These are phyloP conservation scores for Ictalurus punctatus DNA, from an alignment of 2,113 vertebrate species.

Conservation along the genomic window DNA sequence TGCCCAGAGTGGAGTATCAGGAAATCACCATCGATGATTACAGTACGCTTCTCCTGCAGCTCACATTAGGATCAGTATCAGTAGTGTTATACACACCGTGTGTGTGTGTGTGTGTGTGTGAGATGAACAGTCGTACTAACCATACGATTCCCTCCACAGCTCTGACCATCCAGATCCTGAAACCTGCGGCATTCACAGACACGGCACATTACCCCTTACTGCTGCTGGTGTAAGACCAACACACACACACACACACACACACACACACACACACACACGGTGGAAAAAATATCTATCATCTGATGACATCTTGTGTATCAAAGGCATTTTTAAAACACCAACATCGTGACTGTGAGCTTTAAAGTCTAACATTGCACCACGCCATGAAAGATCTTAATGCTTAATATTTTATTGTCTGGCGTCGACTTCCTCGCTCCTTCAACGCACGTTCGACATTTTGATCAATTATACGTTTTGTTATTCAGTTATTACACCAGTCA, in stretches of 20 bases:
- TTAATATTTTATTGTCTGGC: too few species aligned
- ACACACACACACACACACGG: slow-evolving; percentile 1
- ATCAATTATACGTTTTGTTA: too few species aligned
- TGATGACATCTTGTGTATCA: too few species aligned
- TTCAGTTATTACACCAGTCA: too few species aligned
- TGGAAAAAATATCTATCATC: not conserved
- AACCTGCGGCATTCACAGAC: slow-evolving; percentile 84
- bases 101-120: not conserved
- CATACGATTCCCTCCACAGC: slow-evolving; percentile 63
- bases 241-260: not conserved
- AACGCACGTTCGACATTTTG: too few species aligned
- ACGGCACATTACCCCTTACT: slow-evolving; percentile 86
- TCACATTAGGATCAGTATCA: not conserved
- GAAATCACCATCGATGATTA: slow-evolving; percentile 85
- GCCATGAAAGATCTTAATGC: too few species aligned
- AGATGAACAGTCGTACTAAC: not conserved
- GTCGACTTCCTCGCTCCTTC: too few species aligned
- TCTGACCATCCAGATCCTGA: slow-evolving; percentile 88
- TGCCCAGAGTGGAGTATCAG: slow-evolving; percentile 84
- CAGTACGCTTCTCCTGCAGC: slow-evolving; percentile 67
- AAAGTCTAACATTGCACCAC: too few species aligned
- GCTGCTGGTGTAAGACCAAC: slow-evolving; percentile 87
- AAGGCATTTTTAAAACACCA: too few species aligned
- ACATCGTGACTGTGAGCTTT: too few species aligned
- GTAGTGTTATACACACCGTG: not conserved